Evolutionary conservation across 2,797 vertebrate genomes (phyloP), one percentile per base, ranked within the genome.

Genomic region (Hozukius guyotensis): DNA sequence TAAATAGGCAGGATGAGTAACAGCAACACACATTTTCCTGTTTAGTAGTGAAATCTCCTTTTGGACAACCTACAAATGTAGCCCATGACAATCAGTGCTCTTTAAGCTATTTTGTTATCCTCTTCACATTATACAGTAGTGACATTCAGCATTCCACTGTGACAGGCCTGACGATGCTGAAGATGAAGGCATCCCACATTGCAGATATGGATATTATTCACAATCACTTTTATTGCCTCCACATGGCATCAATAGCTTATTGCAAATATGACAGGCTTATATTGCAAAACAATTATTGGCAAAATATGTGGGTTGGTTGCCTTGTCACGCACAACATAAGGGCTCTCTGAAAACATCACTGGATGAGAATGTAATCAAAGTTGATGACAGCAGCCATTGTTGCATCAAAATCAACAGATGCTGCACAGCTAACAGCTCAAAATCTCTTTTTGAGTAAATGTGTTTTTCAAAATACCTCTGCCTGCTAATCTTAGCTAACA

Each of bases 401-500:
- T 52, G 12, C 36, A 75, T 27, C 29, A 63, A 74, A 66, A 79
- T 61, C n/a, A 61, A 79, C 31, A 22, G 61, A 79, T 72, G 34
- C 46, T 56, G 49, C 70, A 56, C 12, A 72, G 38, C 66, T 12
- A 68, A 20, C 14, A 24, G 31, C 72, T 72, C 31, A 56, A 70
- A 71, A 80, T 72, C 16, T 56, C 29, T 42, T 61, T 62, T 64
- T 2, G 32, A 57, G 55, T 22, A 77, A 75, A 75, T 68, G 18
- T 75, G 67, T 86, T 86, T 70, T 84, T 72, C 55, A 46, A 77
- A 84, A 77, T 57, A 80, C 27, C 7, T 82, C 80, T 16, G 38
- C 34, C 55, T 65, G 72, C 78, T 75, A 79, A 85, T 87, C 29
- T 82, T 77, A 82, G 77, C 36, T 77, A 32, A 46, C 29, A 85